These are phyloP conservation scores for Enteromius thamalakanensis DNA, from an alignment of 2,797 vertebrate genomes.

Conservation along the genomic window DNA sequence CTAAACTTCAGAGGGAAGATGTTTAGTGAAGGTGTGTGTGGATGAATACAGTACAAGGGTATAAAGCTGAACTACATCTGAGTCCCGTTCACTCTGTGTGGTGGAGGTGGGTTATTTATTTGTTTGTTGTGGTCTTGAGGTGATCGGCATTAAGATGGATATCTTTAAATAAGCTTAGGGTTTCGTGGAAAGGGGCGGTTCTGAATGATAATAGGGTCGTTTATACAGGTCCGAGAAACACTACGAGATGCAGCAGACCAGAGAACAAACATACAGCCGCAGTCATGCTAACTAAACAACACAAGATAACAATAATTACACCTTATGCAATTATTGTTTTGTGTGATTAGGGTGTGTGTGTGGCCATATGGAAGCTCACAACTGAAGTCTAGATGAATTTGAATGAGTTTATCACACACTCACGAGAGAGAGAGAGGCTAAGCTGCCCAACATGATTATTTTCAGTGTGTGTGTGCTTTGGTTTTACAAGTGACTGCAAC, in stretches of 20 bases:
- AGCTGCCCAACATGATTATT: background rate
- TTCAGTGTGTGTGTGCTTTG: background rate
- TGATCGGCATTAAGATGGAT: constrained; percentile 12
- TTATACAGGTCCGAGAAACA: background rate
- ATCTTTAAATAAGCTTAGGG: constrained; percentile 20
- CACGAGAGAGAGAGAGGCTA: background rate
- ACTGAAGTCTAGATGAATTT: background rate
- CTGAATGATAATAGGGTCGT: background rate
- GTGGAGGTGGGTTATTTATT: background rate
- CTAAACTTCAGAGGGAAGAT: too few species aligned
- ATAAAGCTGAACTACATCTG: background rate
- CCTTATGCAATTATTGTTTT: background rate
- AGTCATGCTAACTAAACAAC: background rate
- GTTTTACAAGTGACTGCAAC: background rate
- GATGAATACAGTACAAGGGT: too few species aligned
- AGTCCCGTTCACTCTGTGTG: background rate
- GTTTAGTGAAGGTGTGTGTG: background rate
- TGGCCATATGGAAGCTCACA: background rate
- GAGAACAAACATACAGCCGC: background rate
- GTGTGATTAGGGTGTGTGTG: background rate
- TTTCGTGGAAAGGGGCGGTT: background rate
- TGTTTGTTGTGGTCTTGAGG: background rate
- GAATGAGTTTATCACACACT: background rate
- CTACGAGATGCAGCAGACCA: background rate
- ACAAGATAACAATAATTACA: constrained; percentile 7